Evolutionary conservation across 2,888 invertebrate genomes (phyloP).

Genomic region (Acanthococcus lagerstroemiae): DNA sequence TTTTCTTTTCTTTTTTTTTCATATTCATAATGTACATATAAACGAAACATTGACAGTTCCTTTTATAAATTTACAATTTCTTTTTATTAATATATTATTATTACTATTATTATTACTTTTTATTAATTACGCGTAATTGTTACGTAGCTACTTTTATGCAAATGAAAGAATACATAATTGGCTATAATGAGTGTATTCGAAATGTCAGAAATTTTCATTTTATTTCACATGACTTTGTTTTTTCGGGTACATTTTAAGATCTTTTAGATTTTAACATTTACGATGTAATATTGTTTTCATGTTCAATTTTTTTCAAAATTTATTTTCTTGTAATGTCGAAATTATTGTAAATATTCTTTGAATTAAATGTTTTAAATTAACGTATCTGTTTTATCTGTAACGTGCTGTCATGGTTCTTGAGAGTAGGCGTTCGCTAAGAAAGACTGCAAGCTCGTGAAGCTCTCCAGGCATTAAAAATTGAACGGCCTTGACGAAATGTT

Average conservation of each 20-base stretch:
- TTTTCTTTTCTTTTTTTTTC: not conserved
- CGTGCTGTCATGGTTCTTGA: too few species aligned
- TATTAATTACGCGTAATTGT: constrained; percentile 17
- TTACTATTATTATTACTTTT: constrained; percentile 6
- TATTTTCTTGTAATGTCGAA: constrained; percentile 25
- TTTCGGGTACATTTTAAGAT: constrained; percentile 25
- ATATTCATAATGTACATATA: constrained; percentile 10
- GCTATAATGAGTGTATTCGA: not conserved
- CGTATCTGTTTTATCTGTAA: not conserved
- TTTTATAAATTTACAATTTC: constrained; percentile 28
- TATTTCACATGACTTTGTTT: not conserved
- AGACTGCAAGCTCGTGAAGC: too few species aligned
- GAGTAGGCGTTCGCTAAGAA: too few species aligned
- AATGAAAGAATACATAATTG: constrained; percentile 3
- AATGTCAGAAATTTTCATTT: not conserved
- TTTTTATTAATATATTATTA: constrained; percentile 3
- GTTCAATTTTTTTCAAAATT: constrained; percentile 21
- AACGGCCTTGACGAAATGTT: too few species aligned
- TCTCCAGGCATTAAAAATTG: too few species aligned
- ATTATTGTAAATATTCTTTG: constrained; percentile 30
- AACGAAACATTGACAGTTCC: constrained; percentile 26
- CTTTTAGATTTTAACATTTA: constrained; percentile 18
- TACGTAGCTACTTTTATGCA: constrained; percentile 21
- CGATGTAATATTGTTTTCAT: constrained; percentile 30
- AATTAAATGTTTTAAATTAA: constrained; percentile 29